These are phyloP conservation scores for Aurelia aurita DNA, from an alignment of 30 jellyfish, hydroid and myxozoan species.

Conservation along the genomic window DNA sequence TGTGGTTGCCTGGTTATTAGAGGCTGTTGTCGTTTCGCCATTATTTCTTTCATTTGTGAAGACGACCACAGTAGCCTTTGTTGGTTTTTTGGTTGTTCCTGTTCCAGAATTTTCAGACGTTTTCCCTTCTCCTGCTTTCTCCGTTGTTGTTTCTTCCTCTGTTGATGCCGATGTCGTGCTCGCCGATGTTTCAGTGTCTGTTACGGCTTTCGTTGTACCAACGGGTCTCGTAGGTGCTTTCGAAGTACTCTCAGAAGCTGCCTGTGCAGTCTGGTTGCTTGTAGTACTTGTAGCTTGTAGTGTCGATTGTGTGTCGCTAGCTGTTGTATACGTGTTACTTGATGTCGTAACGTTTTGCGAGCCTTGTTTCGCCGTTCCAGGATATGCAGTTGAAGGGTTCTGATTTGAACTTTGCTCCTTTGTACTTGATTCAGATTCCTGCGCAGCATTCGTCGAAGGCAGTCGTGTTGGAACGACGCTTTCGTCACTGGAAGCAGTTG, in stretches of 20 bases:
- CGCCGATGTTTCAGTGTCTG: background rate
- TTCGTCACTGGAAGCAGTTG: conserved; percentile 7
- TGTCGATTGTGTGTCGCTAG: background rate
- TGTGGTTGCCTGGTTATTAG: conserved; percentile 2
- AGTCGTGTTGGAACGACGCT: conserved; percentile 4
- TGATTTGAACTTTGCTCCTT: background rate
- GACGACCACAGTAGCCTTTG: background rate
- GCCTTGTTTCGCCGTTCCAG: background rate
- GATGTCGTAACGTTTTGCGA: conserved; percentile 2
- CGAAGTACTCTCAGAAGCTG: no score
- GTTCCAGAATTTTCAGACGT: background rate
- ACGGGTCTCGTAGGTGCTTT: no score
- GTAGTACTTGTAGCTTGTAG: no score
- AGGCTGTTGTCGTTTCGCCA: background rate
- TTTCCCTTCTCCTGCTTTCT: background rate
- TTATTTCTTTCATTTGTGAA: background rate
- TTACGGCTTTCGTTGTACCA: no score
- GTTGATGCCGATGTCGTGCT: background rate
- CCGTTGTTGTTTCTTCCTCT: conserved; percentile 15
- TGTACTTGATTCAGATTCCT: background rate
- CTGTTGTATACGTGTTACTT: conserved; percentile 1
- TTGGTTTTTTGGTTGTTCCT: background rate
- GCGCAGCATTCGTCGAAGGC: no score
- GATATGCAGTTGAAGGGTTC: background rate
- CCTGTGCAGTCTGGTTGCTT: no score